A percentile compares a stretch with the other conserved stretches of the same genome.
These are phyloP conservation scores for Callopanchax toddi DNA, from an alignment of 2,113 vertebrate genomes.

Conservation along the genomic window DNA sequence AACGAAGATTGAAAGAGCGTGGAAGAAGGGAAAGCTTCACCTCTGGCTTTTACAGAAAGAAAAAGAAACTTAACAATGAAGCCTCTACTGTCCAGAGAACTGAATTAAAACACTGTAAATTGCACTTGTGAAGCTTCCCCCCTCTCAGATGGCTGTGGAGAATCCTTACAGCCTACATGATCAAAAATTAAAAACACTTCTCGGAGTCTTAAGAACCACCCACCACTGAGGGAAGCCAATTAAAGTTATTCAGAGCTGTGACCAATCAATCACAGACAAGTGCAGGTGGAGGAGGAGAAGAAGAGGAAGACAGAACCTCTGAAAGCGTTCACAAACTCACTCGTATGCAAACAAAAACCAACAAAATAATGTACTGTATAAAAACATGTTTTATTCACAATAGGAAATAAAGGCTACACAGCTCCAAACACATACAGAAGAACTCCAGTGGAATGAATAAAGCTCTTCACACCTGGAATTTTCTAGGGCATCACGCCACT, in stretches of 20 bases:
- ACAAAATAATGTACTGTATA: slow-evolving; percentile 13
- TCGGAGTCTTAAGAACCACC: slow-evolving; percentile 63
- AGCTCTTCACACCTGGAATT: slow-evolving; percentile 74
- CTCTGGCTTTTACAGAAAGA: slow-evolving; percentile 34
- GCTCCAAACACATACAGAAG: slow-evolving; percentile 45
- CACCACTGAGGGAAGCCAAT: slow-evolving; percentile 68
- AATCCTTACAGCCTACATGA: slow-evolving; percentile 56
- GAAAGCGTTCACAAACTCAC: slow-evolving; percentile 29
- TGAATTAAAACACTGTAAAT: slow-evolving; percentile 50
- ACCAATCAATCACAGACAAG: slow-evolving; percentile 63
- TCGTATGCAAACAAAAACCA: slow-evolving; percentile 18
- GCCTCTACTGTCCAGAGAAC: slow-evolving; percentile 24
- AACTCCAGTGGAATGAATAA: slow-evolving; percentile 62
- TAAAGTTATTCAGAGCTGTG: slow-evolving; percentile 71
- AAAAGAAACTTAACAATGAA: slow-evolving; percentile 23
- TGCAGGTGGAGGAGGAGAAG: slow-evolving; percentile 64
- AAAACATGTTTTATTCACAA: slow-evolving; percentile 42
- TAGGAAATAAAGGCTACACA: slow-evolving; percentile 37
- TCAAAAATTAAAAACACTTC: slow-evolving; percentile 55
- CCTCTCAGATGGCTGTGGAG: slow-evolving; percentile 45
- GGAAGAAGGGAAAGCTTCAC: slow-evolving; percentile 26
- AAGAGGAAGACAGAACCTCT: slow-evolving; percentile 50
- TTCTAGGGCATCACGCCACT: slow-evolving; percentile 69
- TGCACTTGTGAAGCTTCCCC: slow-evolving; percentile 35
- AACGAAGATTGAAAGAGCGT: slow-evolving; percentile 40